A percentile compares a stretch with the other conserved stretches of the same genome.
phyloP scores from a whole-genome alignment of 2,113 vertebrate species.

The Okapia johnstoni region DNA sequence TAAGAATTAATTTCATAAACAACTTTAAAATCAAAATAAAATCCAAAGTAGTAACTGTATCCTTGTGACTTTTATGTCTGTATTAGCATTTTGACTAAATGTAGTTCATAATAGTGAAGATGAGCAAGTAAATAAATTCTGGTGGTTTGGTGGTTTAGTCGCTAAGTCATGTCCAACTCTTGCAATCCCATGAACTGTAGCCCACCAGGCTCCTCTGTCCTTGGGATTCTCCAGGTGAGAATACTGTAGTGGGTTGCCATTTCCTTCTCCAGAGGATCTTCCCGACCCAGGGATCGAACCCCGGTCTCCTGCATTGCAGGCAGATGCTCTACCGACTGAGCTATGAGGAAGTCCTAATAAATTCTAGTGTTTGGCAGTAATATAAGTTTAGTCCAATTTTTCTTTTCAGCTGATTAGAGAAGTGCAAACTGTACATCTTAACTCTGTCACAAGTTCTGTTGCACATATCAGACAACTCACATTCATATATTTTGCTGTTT shows the following conservation, averaged over 20 bases:
- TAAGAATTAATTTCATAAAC: constrained; percentile 22
- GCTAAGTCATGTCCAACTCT: not conserved
- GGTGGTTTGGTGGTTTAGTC: not conserved
- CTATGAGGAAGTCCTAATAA: not conserved
- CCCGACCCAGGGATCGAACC: not conserved
- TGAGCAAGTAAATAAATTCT: not conserved
- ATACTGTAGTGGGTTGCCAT: not conserved
- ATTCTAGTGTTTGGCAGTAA: not conserved
- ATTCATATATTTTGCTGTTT: not conserved
- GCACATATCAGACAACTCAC: too few species aligned
- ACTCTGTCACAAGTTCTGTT: not conserved
- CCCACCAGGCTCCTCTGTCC: not conserved
- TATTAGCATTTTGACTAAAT: not conserved
- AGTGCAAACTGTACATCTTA: not conserved
- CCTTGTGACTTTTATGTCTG: not conserved
- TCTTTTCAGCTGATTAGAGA: not conserved
- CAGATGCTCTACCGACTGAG: not conserved
- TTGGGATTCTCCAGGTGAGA: not conserved
- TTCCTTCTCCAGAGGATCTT: not conserved
- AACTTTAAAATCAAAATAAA: not conserved
- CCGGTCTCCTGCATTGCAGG: not conserved
- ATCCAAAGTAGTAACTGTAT: not conserved
- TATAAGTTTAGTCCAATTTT: not conserved
- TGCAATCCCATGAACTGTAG: not conserved
- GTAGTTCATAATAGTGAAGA: not conserved